These are phyloP conservation scores for Tonatia bakeri DNA, from an alignment of 2,113 vertebrate genomes.

Conservation along the genomic window DNA sequence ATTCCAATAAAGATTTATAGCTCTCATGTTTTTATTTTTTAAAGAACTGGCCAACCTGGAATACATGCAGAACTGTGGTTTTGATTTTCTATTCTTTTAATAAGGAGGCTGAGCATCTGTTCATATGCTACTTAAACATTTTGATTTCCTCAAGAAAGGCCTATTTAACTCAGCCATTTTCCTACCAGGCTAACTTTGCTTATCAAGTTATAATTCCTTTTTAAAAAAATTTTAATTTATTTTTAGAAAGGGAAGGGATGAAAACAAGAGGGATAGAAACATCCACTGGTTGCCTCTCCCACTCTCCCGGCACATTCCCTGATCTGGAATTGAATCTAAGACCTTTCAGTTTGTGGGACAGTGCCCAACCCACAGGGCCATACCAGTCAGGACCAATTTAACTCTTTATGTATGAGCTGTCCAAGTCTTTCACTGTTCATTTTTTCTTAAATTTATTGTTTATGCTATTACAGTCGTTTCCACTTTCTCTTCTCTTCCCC, in stretches of 20 bases:
- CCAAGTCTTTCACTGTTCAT: background rate
- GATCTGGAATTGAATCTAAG: no score
- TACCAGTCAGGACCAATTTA: background rate
- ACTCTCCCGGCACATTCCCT: no score
- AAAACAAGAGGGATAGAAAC: no score
- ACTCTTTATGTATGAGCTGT: background rate
- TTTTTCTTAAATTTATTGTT: no score
- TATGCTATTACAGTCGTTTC: no score
- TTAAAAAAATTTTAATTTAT: no score
- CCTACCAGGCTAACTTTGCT: background rate
- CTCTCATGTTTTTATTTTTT: background rate
- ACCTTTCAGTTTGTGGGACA: no score
- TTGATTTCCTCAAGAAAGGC: background rate
- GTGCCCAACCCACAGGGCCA: no score
- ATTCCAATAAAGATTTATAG: conserved; percentile 80
- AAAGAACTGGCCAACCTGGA: background rate
- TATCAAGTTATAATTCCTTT: background rate
- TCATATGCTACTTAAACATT: background rate
- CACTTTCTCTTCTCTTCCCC: no score
- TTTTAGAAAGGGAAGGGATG: no score
- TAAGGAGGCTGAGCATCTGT: background rate
- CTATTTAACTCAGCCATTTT: background rate
- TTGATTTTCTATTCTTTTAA: background rate
- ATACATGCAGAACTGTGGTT: background rate
- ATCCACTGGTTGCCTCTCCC: no score